Conservation (phyloP, 2,888 invertebrate genomes). For the Cantharis nigra region DNA sequence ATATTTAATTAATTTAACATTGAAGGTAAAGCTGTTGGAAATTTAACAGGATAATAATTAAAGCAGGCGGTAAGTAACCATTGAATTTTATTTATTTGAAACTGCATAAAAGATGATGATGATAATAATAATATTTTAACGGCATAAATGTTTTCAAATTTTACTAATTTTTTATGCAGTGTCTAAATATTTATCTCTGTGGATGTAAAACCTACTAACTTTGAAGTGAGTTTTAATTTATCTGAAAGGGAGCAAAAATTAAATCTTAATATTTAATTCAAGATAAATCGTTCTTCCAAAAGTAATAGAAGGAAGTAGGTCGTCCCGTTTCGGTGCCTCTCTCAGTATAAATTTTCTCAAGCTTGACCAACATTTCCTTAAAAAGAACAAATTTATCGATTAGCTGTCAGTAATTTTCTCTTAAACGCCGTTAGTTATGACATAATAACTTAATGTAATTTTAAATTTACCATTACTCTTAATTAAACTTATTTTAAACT, state of each 20-base stretch:
- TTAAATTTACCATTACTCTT: not conserved
- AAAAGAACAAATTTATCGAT: not conserved
- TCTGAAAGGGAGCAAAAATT: not conserved
- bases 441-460: not conserved
- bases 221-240: not conserved
- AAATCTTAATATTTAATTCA: constrained; percentile 7
- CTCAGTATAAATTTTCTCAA: constrained; percentile 14
- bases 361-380: constrained; percentile 2
- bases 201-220: not conserved
- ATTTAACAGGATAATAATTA: not conserved
- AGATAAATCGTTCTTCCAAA: constrained; percentile 5
- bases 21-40: not conserved
- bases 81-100: not conserved
- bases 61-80: not conserved
- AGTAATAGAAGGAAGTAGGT: constrained; percentile 14
- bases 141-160: not conserved
- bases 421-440: not conserved
- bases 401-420: not conserved
- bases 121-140: not conserved
- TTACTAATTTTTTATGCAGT: not conserved
- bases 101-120: not conserved
- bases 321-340: constrained; percentile 12
- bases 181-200: not conserved
- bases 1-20: constrained; percentile 1
- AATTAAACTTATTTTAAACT: not conserved